These are phyloP conservation scores for Fragum sueziense DNA, from an alignment of 2,888 invertebrate genomes.

Conservation along the genomic window DNA sequence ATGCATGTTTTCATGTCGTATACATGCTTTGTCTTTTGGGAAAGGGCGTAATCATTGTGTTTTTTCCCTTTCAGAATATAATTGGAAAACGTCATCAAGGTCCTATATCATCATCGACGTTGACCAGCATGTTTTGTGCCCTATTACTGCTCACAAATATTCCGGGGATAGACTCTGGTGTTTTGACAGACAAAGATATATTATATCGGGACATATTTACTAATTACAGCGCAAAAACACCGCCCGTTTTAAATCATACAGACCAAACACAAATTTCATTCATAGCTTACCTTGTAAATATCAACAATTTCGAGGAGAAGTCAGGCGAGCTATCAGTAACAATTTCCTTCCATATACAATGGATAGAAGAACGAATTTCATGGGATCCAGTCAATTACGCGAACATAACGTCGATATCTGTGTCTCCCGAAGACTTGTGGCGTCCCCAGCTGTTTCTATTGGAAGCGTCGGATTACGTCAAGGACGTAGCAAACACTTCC, in stretches of 20 bases:
- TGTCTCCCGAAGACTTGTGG: constrained; percentile 35
- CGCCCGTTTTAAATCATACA: constrained; percentile 7
- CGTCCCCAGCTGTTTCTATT: constrained; percentile 27
- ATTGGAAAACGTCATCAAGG: too few species aligned
- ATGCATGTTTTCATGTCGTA: too few species aligned
- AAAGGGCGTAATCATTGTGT: too few species aligned
- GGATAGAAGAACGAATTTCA: constrained; percentile 33
- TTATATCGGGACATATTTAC: constrained; percentile 23
- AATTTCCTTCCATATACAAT: neutral
- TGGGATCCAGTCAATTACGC: constrained; percentile 34
- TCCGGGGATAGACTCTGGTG: too few species aligned
- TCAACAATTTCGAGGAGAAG: constrained; percentile 47
- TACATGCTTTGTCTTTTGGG: too few species aligned
- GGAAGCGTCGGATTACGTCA: constrained; percentile 1
- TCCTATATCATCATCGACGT: too few species aligned
- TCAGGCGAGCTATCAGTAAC: constrained; percentile 34
- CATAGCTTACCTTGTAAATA: neutral
- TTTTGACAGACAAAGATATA: neutral
- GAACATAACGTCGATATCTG: constrained; percentile 5
- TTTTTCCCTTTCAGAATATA: too few species aligned
- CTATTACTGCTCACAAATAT: too few species aligned
- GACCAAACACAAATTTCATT: constrained; percentile 1
- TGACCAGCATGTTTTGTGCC: too few species aligned
- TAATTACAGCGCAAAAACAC: constrained; percentile 23
- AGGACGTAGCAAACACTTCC: constrained; percentile 20